Evolutionary conservation across 37 sponge, comb jelly and placozoan species (phyloP), one percentile per base, ranked within the genome.

Genomic region (Axinella damicornis): DNA sequence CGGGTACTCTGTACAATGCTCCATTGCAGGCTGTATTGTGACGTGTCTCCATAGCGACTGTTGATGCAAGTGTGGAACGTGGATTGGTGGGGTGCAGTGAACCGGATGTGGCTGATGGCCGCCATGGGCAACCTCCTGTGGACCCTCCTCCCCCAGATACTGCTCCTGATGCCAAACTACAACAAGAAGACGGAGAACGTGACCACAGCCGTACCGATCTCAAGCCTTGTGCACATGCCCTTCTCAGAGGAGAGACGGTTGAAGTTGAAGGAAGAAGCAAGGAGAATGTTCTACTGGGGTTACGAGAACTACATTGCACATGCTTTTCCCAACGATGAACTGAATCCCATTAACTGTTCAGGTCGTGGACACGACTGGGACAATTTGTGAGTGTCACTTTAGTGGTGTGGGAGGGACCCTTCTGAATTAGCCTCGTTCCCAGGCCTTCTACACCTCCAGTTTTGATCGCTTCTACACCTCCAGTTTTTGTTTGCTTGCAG

Each of bases 301-400:
- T 99, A 96, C 65, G 91, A 99, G 65, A 99, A 97, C 83, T 99
- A 99, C 64, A 93, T 99, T 79, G 65, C 72, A 18, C 85, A 95
- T 82, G 99, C 99, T 17, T 99, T 95, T 78, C 99, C 99, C n/a
- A 53, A 81, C 15, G 99, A 99, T 56, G 99, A 99, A 74, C 89
- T 99, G 32, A 92, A 99, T 63, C 99, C 99, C 9, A 81, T 97
- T 20, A 68, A 91, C 57, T 99, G 99, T 69, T 73, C 74, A 0
- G 99, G 99, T 0, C 60, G 99, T 67, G 99, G 99, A 19, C 95
- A 94, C 55, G 99, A 98, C 85, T 90, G 89, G 85, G 69, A 92
- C 2, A 83, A 95, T 46, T 88, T 82, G 92, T 96, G 32, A 67
- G 96, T 88, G 14, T 46, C 9, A 9, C 46, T 9, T 4, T 9